Base-by-base conservation (phyloP, 1,140 invertebrate genomes). In the Marisa cornuarietis region DNA sequence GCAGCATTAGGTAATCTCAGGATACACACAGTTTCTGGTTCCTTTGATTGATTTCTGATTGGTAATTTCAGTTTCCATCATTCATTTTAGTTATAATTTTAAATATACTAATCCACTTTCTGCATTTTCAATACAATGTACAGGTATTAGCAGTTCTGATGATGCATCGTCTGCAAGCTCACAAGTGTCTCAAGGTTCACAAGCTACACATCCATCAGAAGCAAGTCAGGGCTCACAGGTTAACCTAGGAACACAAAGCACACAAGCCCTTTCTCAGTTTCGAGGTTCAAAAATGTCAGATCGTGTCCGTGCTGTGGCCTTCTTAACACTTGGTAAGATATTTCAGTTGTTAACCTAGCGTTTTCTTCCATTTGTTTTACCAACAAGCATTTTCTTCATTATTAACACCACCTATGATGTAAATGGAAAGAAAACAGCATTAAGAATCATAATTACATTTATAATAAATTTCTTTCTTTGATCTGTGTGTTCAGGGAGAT, bases 401-500 rank as follows among this genome's bases (percentile, higher is more conserved):
- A 42, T 42, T 42, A 42, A 0, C 6, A 42, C 0, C 31, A 42
- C 4, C 20, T 54, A 18, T 74, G 22, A 22, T n/a, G n/a, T 68
- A 4, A 63, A 24, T 68, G 54, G 0, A 42, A 42, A 76, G 49
- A 42, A 54, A 7, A 31, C 7, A 72, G 24, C 4, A 26, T 24
- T 24, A 26, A 68, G 24, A 68, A 22, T 63, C 1, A 24, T 65
- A 20, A 42, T 42, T 42, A 42, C 31, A 42, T 42, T 42, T 42
- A 42, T 6, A 42, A 42, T 42, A 42, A 6, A 42, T 42, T 42
- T 42, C 31, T 42, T 82, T 79, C 18, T 65, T 65, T 22, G 69
- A 71, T 71, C 18, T 71, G 31, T 9, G 4, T 31, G 61, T 81
- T 13, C 91, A 85, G 93, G 93, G 18, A 93, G 93, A 87, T 84